These are phyloP conservation scores for Allacma fusca DNA, from an alignment of 2,888 invertebrate species.

Conservation along the genomic window DNA sequence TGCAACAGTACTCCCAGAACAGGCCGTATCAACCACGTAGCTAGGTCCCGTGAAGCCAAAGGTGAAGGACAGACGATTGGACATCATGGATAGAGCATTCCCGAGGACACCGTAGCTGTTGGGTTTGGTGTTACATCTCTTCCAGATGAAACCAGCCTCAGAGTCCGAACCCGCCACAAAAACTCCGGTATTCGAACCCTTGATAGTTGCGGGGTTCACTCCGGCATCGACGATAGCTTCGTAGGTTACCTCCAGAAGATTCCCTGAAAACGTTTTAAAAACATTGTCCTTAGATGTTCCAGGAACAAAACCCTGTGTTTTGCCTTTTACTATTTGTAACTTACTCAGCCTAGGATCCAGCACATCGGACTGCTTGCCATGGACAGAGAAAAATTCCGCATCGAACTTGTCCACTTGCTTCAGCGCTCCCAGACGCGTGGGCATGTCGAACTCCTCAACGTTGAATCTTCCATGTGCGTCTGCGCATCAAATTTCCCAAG, in stretches of 20 bases:
- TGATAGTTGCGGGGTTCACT: neutral
- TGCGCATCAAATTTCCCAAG: no score
- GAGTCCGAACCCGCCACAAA: neutral
- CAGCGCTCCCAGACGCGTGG: conserved; percentile 25
- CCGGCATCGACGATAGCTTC: conserved; percentile 70
- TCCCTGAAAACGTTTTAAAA: no score
- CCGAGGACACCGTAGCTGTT: neutral
- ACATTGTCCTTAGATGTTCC: no score
- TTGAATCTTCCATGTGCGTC: neutral
- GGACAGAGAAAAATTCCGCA: conserved; percentile 78
- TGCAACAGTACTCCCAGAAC: conserved; percentile 93
- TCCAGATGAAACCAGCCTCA: neutral
- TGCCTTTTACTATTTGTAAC: no score
- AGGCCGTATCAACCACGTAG: conserved; percentile 94
- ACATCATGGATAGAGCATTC: neutral
- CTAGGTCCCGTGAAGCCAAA: conserved; percentile 75
- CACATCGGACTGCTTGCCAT: conserved; percentile 77
- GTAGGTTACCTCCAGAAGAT: conserved; percentile 78
- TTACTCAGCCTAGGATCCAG: conserved; percentile 77
- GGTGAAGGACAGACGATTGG: neutral
- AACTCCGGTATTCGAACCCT: neutral
- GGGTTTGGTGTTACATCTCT: conserved; percentile 46
- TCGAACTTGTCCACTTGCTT: conserved; percentile 75
- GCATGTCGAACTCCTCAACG: neutral
- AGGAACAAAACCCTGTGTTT: no score